Evolutionary conservation across 2,888 invertebrate species (phyloP).

Genomic region (Pterostichus madidus): DNA sequence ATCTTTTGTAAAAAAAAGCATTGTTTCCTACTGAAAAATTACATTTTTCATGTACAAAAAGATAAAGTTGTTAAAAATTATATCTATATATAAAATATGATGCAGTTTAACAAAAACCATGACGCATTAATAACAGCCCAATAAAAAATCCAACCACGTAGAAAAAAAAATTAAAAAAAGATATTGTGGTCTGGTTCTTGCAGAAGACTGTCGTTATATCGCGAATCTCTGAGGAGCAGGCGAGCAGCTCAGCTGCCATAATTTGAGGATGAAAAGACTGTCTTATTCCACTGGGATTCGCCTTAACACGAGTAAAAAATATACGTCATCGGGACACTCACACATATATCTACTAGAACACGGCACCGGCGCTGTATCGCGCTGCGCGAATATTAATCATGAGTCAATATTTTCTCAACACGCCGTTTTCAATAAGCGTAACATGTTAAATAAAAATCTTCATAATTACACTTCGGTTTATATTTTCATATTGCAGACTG

Average conservation of each 20-base stretch:
- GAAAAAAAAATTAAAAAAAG: constrained; percentile 47
- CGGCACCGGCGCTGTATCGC: constrained; percentile 2
- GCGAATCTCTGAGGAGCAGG: constrained; percentile 49
- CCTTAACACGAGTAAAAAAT: constrained; percentile 62
- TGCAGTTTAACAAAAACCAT: constrained; percentile 18
- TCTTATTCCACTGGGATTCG: constrained; percentile 57
- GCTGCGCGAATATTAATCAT: constrained; percentile 46
- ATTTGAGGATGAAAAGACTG: constrained; percentile 66
- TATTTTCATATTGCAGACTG: too few species aligned
- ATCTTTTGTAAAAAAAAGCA: too few species aligned
- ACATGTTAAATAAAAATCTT: constrained; percentile 41
- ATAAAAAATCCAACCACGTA: constrained; percentile 15
- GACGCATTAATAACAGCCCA: constrained; percentile 40
- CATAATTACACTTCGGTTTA: neutral
- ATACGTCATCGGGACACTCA: constrained; percentile 60
- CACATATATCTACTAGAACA: constrained; percentile 8
- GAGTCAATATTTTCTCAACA: constrained; percentile 46
- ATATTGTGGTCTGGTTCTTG: constrained; percentile 41
- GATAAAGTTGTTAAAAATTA: constrained; percentile 30
- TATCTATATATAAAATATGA: constrained; percentile 43
- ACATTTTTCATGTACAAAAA: too few species aligned
- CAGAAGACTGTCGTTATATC: constrained; percentile 56
- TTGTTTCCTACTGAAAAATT: too few species aligned
- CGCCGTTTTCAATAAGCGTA: constrained; percentile 14
- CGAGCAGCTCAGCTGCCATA: constrained; percentile 60